Percentiles rank a stretch among this genome's conserved stretches.
Evolutionary conservation across 1,140 invertebrate genomes (phyloP).

Genomic region (Rhopalosiphum maidis): DNA sequence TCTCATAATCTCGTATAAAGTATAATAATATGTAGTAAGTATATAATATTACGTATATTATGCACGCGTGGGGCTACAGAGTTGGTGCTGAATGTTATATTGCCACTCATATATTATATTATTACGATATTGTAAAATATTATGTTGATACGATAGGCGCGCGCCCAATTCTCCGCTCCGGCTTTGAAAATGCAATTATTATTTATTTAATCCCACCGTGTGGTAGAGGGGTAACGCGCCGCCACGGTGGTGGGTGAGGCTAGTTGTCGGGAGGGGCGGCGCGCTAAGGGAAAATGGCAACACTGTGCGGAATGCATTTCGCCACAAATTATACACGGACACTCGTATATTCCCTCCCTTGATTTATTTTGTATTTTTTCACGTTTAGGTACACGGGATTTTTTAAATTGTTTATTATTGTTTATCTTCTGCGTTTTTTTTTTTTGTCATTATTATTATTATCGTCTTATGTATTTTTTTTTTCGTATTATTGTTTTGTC

Average conservation of each 20-base stretch:
- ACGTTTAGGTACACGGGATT: background rate
- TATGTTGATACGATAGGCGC: too few relatives aligned
- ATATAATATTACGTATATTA: background rate
- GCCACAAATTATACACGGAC: background rate
- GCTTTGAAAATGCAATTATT: background rate
- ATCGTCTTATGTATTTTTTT: background rate
- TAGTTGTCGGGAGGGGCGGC: background rate
- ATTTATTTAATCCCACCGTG: background rate
- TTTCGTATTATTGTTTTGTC: background rate
- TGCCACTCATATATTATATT: background rate
- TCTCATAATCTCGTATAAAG: background rate
- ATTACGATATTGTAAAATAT: too few relatives aligned
- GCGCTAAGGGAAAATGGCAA: constrained; percentile 45
- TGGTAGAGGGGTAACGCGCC: background rate
- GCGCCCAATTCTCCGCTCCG: background rate
- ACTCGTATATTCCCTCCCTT: constrained; percentile 16
- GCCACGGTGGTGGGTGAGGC: background rate
- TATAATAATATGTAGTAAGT: too few relatives aligned
- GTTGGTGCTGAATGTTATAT: background rate
- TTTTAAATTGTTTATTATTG: background rate
- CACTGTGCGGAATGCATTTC: constrained; percentile 42
- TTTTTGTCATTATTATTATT: background rate
- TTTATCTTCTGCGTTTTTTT: background rate
- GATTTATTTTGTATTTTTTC: constrained; percentile 20
- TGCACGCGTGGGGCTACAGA: background rate